phyloP scores from a whole-genome alignment of 2,888 invertebrate species.

The Chironomus tentans region DNA sequence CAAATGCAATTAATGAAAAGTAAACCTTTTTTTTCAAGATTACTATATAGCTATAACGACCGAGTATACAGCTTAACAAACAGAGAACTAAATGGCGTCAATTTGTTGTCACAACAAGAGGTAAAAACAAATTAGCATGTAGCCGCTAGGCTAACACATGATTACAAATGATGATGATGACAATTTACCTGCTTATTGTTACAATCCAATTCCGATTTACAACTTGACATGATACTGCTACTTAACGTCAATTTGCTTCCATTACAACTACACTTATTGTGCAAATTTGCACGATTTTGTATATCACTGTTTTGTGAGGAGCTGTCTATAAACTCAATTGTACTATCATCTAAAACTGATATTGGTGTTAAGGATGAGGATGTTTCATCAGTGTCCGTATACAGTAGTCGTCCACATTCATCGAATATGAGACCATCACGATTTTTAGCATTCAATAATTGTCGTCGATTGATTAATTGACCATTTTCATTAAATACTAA shows the following conservation, averaged over 20 bases:
- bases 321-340: constrained; percentile 29
- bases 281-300: constrained; percentile 19
- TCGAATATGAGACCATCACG: constrained; percentile 21
- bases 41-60: no score
- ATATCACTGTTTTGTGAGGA: constrained; percentile 28
- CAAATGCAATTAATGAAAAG: no score
- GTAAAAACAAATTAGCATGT: not conserved
- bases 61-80: no score
- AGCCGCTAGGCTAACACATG: not conserved
- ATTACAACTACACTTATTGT: constrained; percentile 34
- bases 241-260: constrained; percentile 41
- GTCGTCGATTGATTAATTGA: constrained; percentile 28
- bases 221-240: constrained; percentile 54
- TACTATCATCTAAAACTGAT: constrained; percentile 17
- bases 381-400: constrained; percentile 11
- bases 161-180: not conserved
- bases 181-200: not conserved
- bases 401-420: not conserved
- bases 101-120: not conserved
- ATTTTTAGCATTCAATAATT: constrained; percentile 5
- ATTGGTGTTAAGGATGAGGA: not conserved
- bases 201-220: constrained; percentile 43
- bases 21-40: no score
- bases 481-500: constrained; percentile 33
- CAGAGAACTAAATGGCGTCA: no score